phyloP scores from a whole-genome alignment of 2,797 vertebrate genomes.

The Alcedo atthis region DNA sequence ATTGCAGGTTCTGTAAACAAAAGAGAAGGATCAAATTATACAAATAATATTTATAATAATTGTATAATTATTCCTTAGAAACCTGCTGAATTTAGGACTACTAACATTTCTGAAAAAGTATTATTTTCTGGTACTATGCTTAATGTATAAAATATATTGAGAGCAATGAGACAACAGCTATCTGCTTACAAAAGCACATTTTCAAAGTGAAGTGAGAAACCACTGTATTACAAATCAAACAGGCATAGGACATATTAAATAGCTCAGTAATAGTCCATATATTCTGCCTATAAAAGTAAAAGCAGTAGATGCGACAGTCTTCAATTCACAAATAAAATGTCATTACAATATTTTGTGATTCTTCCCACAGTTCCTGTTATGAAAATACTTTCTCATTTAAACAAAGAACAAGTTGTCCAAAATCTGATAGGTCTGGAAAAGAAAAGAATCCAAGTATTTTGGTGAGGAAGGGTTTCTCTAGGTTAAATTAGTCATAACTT shows the following conservation, averaged over 20 bases:
- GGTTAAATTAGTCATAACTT: slow-evolving; percentile 77
- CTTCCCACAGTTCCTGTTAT: slow-evolving; percentile 48
- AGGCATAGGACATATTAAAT: not conserved
- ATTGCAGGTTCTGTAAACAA: not conserved
- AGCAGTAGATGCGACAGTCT: not conserved
- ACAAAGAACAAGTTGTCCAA: slow-evolving; percentile 53
- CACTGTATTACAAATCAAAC: not conserved
- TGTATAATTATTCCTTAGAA: not conserved
- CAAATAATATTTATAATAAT: not conserved
- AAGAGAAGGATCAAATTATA: not conserved
- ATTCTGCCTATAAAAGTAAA: slow-evolving; percentile 5
- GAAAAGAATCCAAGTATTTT: slow-evolving; percentile 63
- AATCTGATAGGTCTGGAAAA: slow-evolving; percentile 59
- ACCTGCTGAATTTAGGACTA: not conserved
- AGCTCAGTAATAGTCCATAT: not conserved
- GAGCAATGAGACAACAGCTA: not conserved
- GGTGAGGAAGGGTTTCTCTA: slow-evolving; percentile 63
- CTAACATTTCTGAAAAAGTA: not conserved
- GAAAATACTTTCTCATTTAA: slow-evolving; percentile 65
- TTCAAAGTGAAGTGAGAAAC: not conserved
- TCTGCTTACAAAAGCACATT: not conserved
- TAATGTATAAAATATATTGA: not conserved
- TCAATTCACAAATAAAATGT: slow-evolving; percentile 14
- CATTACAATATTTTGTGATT: slow-evolving; percentile 34
- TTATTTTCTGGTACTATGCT: not conserved